Evolutionary conservation across 2,797 vertebrate species (phyloP), one percentile per base, ranked within the genome.

Genomic region (Gymnoscopelus microlampas): DNA sequence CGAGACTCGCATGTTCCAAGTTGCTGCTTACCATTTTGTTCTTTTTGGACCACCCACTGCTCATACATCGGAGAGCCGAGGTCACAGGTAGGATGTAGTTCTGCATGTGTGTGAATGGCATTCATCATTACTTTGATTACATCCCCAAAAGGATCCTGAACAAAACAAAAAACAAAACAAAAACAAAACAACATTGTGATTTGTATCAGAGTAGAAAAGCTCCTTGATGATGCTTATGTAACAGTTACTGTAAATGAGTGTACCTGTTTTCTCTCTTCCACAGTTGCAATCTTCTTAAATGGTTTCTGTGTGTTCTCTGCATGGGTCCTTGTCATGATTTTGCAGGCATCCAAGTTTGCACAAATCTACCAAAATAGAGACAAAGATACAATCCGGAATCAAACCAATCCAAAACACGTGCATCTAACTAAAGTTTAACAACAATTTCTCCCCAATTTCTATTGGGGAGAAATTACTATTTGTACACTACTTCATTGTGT

Each of bases 31-130:
- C 97, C 96, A 81, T 85, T 92, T 77, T 92, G 94, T 84, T 97
- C 96, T 80, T 85, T 94, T 70, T 94, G 93, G 75, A 97, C 94
- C 26, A 93, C 94, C 97, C 97, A 98, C 72, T 97, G 97, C 71
- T 99, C 97, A 51, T 98, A 99, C 5, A 88, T 94, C 82, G 99
- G 98, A 69, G 96, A 94, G 81, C 97, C 97, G 62, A 96, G 93
- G 50, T 97, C 96, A 74, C 90, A 93, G 55, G 82, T 91, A 29
- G 96, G 93, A 79, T 60, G 79, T 61, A 98, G 84, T 9, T 89
- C 65, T 15, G 95, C 94, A 58, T 97, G 94, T 0, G 47, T 47
- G 23, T 99, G 97, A 78, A 99, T 98, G 49, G 82, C 85, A 63
- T 79, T 91, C 96, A 99, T 99, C 77, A 99, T 96, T 63, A 91